Evolutionary conservation across 2,888 invertebrate genomes (phyloP).

Genomic region (Stenotaenia linearis): DNA sequence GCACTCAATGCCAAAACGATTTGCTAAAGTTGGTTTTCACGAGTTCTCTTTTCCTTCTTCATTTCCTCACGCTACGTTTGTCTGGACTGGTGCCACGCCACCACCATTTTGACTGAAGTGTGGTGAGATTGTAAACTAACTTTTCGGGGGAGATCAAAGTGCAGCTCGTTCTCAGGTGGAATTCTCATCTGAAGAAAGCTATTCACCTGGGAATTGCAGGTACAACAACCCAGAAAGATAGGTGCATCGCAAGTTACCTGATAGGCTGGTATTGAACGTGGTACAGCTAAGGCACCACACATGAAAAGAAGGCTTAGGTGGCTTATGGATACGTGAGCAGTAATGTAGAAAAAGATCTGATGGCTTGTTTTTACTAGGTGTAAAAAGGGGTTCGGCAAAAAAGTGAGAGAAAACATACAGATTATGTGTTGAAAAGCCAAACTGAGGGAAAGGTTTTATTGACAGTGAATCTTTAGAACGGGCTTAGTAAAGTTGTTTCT

Average conservation of each 20-base stretch:
- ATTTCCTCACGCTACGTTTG: slow-evolving; percentile 11
- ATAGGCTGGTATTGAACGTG: slow-evolving; percentile 8
- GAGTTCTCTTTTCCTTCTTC: neutral
- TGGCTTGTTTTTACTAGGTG: slow-evolving; percentile 16
- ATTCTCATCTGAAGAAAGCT: slow-evolving; percentile 12
- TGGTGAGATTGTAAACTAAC: slow-evolving; percentile 24
- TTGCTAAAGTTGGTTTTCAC: slow-evolving; percentile 2
- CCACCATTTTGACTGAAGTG: slow-evolving; percentile 16
- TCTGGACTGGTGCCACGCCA: neutral
- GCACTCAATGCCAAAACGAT: slow-evolving; percentile 23
- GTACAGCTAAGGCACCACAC: slow-evolving; percentile 7
- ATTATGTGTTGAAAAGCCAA: neutral
- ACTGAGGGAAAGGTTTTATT: neutral
- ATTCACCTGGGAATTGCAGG: slow-evolving; percentile 24
- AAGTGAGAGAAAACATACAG: neutral
- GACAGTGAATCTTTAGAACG: neutral
- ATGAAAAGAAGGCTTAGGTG: neutral
- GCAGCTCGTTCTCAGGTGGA: slow-evolving; percentile 16
- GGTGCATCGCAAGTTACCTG: slow-evolving; percentile 26
- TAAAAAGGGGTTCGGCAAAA: neutral
- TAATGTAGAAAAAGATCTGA: slow-evolving; percentile 26
- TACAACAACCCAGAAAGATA: slow-evolving; percentile 5
- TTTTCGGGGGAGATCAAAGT: neutral
- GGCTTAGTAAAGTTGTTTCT: too few relatives aligned
- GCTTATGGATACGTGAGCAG: slow-evolving; percentile 26